phyloP scores from a whole-genome alignment of 2,888 invertebrate genomes.

The Eupithecia tripunctaria region DNA sequence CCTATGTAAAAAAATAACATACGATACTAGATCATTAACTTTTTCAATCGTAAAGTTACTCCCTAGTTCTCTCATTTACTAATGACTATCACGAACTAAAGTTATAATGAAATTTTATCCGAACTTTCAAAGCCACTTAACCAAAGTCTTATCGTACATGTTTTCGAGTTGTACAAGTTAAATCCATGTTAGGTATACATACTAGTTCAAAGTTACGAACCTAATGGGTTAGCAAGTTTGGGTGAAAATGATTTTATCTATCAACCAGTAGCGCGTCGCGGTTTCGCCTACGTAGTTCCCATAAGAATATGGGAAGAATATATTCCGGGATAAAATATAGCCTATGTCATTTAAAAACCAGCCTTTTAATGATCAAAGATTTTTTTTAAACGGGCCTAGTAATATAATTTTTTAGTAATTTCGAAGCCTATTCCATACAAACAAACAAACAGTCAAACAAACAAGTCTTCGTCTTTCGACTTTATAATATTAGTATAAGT shows the following conservation, averaged over 20 bases:
- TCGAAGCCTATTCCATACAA: no score
- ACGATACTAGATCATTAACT: not conserved
- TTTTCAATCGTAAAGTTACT: not conserved
- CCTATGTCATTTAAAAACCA: no score
- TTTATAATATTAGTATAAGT: no score
- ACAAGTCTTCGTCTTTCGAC: no score
- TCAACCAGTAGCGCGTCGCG: no score
- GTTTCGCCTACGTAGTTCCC: no score
- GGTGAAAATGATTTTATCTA: not conserved
- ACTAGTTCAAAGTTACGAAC: not conserved
- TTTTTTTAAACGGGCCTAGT: no score
- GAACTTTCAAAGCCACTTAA: slow-evolving; percentile 9
- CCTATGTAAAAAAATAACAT: not conserved
- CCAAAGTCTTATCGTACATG: slow-evolving; percentile 6
- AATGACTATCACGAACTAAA: slow-evolving; percentile 7
- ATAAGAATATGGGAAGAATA: no score
- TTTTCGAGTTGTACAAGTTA: not conserved
- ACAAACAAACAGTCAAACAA: no score
- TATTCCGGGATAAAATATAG: no score
- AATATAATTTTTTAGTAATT: no score
- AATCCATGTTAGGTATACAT: not conserved
- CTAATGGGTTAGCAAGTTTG: not conserved
- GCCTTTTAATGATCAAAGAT: no score
- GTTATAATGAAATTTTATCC: slow-evolving; percentile 16
- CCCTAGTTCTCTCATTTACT: slow-evolving; percentile 4